Percentiles rank a stretch among this genome's conserved stretches.
phyloP scores from a whole-genome alignment of 2,113 vertebrate species.

The Ornithorhynchus anatinus region DNA sequence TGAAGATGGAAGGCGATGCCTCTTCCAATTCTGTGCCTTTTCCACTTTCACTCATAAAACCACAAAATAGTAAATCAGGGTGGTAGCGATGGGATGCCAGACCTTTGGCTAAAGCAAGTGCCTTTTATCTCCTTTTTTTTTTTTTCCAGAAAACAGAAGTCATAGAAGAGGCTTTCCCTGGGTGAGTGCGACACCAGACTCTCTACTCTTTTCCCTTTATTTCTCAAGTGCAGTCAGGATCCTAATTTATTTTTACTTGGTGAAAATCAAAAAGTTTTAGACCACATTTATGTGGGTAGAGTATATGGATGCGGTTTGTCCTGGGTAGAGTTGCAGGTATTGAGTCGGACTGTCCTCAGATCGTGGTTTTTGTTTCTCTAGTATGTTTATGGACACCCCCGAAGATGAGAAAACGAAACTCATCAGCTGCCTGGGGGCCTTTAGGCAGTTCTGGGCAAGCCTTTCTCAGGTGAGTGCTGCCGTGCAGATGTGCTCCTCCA shows the following conservation, averaged over 20 bases:
- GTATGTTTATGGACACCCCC: conserved; percentile 97
- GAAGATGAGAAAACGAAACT: conserved; percentile 96
- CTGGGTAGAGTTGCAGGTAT: too few species aligned
- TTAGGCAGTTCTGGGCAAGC: conserved; percentile 92
- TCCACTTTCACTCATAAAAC: too few species aligned
- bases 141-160: conserved; percentile 91
- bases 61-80: too few species aligned
- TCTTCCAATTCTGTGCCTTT: too few species aligned
- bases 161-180: conserved; percentile 97
- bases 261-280: too few species aligned
- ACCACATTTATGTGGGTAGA: too few species aligned
- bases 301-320: background rate
- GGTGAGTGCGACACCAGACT: conserved; percentile 73
- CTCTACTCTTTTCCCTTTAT: background rate
- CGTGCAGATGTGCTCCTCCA: too few species aligned
- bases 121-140: background rate
- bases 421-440: conserved; percentile 91
- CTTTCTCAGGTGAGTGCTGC: conserved; percentile 86
- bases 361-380: conserved; percentile 56
- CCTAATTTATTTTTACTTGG: background rate
- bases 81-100: too few species aligned
- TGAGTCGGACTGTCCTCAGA: background rate
- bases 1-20: too few species aligned
- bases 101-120: too few species aligned
- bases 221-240: background rate